phyloP scores from a whole-genome alignment of 1,140 invertebrate species.

The Muscidifurax raptorellus region DNA sequence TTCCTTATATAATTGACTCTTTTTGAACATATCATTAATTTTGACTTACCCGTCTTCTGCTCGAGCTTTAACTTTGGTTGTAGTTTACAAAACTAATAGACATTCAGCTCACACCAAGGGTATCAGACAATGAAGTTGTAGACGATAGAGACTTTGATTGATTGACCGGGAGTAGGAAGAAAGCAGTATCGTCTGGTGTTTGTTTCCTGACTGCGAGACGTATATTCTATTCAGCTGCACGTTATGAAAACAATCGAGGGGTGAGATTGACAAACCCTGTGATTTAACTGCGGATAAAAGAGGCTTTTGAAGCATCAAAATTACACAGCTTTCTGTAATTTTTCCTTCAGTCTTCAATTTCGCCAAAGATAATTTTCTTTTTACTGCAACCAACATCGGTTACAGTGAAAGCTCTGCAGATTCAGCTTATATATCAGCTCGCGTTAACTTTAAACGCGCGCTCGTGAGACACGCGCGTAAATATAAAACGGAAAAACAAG shows the following conservation, averaged over 20 bases:
- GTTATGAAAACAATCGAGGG: background rate
- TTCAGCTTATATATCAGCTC: background rate
- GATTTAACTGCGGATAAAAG: constrained; percentile 17
- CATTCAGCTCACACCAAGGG: no score
- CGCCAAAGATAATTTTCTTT: background rate
- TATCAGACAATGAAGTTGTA: background rate
- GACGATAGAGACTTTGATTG: background rate
- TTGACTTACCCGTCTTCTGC: no score
- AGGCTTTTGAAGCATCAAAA: background rate
- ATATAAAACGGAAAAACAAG: constrained; percentile 39
- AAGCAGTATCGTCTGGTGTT: background rate
- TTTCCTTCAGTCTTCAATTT: background rate
- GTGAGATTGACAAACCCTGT: background rate
- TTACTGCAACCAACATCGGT: background rate
- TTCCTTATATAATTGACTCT: no score
- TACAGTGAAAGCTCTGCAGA: background rate
- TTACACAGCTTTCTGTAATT: no score
- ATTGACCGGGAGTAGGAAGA: background rate
- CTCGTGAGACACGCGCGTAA: background rate
- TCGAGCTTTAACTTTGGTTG: no score
- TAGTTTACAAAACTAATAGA: no score
- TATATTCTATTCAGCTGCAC: constrained; percentile 18
- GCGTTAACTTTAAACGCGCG: constrained; percentile 26
- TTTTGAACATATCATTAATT: no score
- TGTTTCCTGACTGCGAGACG: background rate